phyloP scores from a whole-genome alignment of 1,140 invertebrate species.

The Gryon sp. region DNA sequence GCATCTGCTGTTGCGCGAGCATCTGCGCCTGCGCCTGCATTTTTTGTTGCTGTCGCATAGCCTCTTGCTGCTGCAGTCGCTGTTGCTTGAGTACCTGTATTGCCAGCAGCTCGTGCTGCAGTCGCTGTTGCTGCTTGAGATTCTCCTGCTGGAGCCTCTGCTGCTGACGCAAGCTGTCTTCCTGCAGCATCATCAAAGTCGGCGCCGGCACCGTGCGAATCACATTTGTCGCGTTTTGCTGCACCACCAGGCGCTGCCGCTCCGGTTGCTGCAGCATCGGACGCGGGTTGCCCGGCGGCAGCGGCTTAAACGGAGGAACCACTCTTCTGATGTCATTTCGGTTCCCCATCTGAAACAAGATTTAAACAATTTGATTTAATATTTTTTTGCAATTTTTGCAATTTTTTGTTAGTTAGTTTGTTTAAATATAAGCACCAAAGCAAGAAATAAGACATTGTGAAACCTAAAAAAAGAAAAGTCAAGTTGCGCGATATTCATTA shows the following conservation, averaged over 20 bases:
- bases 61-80: conserved; percentile 76
- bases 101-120: conserved; percentile 69
- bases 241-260: conserved; percentile 74
- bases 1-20: conserved; percentile 70
- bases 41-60: conserved; percentile 73
- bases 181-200: conserved; percentile 70
- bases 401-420: no score
- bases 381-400: not conserved
- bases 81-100: conserved; percentile 77
- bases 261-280: conserved; percentile 78
- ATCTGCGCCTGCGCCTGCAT: conserved; percentile 68
- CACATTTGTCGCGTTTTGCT: conserved; percentile 60
- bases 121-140: conserved; percentile 70
- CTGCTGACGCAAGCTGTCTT: conserved; percentile 67
- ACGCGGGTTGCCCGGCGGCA: conserved; percentile 82
- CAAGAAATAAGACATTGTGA: no score
- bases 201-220: conserved; percentile 71
- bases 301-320: conserved; percentile 87
- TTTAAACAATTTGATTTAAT: conserved; percentile 1
- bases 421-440: no score
- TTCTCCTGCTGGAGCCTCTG: conserved; percentile 74
- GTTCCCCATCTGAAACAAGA: conserved; percentile 33
- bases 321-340: conserved; percentile 44
- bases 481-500: no score
- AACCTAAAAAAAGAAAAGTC: no score